phyloP scores from a whole-genome alignment of 1,140 invertebrate genomes.

The Listronotus oregonensis region DNA sequence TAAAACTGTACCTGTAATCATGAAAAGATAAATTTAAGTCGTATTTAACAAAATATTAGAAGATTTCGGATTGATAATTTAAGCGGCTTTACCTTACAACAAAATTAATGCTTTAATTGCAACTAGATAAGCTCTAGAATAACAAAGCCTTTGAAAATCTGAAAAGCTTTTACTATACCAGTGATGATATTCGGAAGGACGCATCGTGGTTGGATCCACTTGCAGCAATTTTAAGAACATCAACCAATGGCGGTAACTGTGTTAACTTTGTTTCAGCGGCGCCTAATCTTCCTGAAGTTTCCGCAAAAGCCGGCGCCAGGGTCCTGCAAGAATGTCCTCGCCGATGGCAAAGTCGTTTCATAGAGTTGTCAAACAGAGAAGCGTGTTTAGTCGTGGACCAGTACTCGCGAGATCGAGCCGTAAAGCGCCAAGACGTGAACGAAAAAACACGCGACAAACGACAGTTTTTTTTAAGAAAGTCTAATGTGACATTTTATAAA shows the following conservation, averaged over 20 bases:
- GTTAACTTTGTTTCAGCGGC: conserved; percentile 18
- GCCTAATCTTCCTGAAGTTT: conserved; percentile 32
- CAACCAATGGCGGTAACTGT: conserved; percentile 15
- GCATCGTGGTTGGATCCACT: too few relatives aligned
- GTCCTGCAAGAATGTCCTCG: conserved; percentile 31
- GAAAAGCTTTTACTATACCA: too few relatives aligned
- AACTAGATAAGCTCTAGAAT: too few relatives aligned
- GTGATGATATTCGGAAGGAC: too few relatives aligned
- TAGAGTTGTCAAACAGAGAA: conserved; percentile 33
- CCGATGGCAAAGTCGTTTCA: conserved; percentile 32
- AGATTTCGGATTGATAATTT: too few relatives aligned
- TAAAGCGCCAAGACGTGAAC: background rate
- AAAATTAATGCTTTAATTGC: too few relatives aligned
- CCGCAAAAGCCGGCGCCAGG: conserved; percentile 33
- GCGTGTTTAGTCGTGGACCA: conserved; percentile 25
- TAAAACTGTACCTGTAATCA: too few relatives aligned
- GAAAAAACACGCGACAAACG: conserved; percentile 16
- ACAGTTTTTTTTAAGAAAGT: background rate
- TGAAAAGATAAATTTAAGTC: too few relatives aligned
- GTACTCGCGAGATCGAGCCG: conserved; percentile 22
- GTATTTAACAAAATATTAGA: too few relatives aligned
- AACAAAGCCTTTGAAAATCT: too few relatives aligned
- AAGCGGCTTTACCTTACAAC: too few relatives aligned
- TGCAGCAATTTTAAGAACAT: background rate
- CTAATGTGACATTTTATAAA: too few relatives aligned